Conservation (phyloP, 2,797 vertebrate species). For the Dicrostonyx torquatus region DNA sequence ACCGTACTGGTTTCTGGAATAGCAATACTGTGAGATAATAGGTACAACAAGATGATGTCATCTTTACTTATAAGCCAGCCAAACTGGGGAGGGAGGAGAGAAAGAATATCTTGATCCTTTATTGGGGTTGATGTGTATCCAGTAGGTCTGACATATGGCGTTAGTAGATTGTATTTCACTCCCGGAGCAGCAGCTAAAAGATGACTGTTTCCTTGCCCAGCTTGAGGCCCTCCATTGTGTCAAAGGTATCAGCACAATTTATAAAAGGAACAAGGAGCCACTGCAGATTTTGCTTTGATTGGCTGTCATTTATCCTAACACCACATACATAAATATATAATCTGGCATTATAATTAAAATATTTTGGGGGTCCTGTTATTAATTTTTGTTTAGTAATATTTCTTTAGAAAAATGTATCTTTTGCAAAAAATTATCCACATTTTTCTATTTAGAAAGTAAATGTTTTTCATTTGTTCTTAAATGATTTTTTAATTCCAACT, state of each 20-base stretch:
- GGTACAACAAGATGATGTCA: constrained; percentile 89
- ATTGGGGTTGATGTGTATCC: constrained; percentile 81
- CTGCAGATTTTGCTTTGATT: constrained; percentile 78
- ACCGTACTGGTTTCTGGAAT: constrained; percentile 87
- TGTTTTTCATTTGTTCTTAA: constrained; percentile 60
- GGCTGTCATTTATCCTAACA: constrained; percentile 51
- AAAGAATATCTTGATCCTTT: constrained; percentile 85
- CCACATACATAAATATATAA: background rate
- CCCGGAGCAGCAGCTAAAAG: constrained; percentile 50
- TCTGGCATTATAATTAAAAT: constrained; percentile 16
- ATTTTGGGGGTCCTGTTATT: background rate
- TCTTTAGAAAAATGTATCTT: constrained; percentile 60
- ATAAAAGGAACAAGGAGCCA: constrained; percentile 68
- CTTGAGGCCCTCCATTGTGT: constrained; percentile 61
- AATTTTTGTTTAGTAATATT: constrained; percentile 48
- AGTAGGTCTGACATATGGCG: constrained; percentile 78
- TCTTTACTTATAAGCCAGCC: constrained; percentile 85
- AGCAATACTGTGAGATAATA: constrained; percentile 89
- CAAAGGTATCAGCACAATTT: constrained; percentile 25
- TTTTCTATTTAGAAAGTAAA: constrained; percentile 57
- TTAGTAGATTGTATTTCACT: constrained; percentile 62
- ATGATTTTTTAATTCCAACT: constrained; percentile 69
- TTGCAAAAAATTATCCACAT: constrained; percentile 21
- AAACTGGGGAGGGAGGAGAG: constrained; percentile 75
- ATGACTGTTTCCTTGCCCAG: constrained; percentile 36